These are phyloP conservation scores for Formica selysi DNA, from an alignment of 1,140 invertebrate species.

Conservation along the genomic window DNA sequence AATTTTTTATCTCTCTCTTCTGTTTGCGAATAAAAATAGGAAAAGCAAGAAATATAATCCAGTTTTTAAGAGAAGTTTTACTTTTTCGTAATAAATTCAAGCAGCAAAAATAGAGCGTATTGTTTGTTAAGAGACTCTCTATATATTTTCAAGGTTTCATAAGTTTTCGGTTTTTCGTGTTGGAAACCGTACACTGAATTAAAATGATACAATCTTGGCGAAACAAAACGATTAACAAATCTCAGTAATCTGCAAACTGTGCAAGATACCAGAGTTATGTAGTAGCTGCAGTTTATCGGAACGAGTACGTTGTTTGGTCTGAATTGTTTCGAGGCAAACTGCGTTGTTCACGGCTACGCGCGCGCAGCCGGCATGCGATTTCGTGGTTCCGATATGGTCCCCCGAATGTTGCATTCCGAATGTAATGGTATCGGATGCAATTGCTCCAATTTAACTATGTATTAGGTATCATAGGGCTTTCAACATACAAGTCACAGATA, in stretches of 20 bases:
- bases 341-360: slow-evolving; percentile 33
- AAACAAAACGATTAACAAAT: slow-evolving; percentile 35
- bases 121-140: too few relatives aligned
- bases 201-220: neutral
- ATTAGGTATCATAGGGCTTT: neutral
- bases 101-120: too few relatives aligned
- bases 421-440: slow-evolving; percentile 36
- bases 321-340: slow-evolving; percentile 58
- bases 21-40: too few relatives aligned
- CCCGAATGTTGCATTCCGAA: slow-evolving; percentile 46
- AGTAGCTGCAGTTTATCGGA: slow-evolving; percentile 44
- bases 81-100: too few relatives aligned
- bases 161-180: too few relatives aligned
- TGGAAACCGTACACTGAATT: neutral
- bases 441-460: slow-evolving; percentile 45
- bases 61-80: too few relatives aligned
- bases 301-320: slow-evolving; percentile 51
- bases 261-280: slow-evolving; percentile 45
- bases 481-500: slow-evolving; percentile 2
- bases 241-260: slow-evolving; percentile 11
- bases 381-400: slow-evolving; percentile 49
- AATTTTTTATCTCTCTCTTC: too few relatives aligned
- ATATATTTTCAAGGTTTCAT: too few relatives aligned
- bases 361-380: slow-evolving; percentile 52
- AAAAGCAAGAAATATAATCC: too few relatives aligned